Conservation (phyloP, 1,140 invertebrate genomes). For the Formica exsecta region DNA sequence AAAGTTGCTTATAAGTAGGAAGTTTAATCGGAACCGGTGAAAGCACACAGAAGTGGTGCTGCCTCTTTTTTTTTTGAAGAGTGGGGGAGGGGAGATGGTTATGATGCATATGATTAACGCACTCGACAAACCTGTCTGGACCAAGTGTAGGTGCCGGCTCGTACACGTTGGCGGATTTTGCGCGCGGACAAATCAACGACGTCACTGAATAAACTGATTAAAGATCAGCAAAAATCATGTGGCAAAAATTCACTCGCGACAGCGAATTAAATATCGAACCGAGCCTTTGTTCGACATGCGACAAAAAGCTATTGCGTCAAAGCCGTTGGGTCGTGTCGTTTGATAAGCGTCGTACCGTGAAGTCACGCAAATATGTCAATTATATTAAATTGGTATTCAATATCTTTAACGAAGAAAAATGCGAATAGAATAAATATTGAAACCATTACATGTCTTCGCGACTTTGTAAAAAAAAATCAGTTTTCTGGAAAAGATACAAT, state of each 20-base stretch:
- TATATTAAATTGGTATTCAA: not conserved
- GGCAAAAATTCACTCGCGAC: not conserved
- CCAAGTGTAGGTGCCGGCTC: not conserved
- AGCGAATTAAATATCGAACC: slow-evolving; percentile 9
- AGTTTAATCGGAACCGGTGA: slow-evolving; percentile 16
- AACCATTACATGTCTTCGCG: not conserved
- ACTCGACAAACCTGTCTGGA: not conserved
- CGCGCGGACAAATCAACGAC: not conserved
- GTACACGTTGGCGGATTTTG: not conserved
- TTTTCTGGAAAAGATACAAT: not conserved
- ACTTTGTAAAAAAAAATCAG: not conserved
- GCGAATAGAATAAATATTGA: not conserved
- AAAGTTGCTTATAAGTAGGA: not conserved
- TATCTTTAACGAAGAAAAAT: not conserved
- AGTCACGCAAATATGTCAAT: not conserved
- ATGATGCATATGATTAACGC: slow-evolving; percentile 27
- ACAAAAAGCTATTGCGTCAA: slow-evolving; percentile 43
- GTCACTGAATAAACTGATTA: slow-evolving; percentile 33
- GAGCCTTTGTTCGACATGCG: not conserved
- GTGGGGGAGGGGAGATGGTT: not conserved
- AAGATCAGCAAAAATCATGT: slow-evolving; percentile 15
- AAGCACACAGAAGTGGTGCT: slow-evolving; percentile 20
- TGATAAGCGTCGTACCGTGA: slow-evolving; percentile 10
- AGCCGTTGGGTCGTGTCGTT: slow-evolving; percentile 8
- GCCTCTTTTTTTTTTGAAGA: not conserved